Evolutionary conservation across 2,113 vertebrate species (phyloP).

Genomic region (Pristiophorus japonicus): DNA sequence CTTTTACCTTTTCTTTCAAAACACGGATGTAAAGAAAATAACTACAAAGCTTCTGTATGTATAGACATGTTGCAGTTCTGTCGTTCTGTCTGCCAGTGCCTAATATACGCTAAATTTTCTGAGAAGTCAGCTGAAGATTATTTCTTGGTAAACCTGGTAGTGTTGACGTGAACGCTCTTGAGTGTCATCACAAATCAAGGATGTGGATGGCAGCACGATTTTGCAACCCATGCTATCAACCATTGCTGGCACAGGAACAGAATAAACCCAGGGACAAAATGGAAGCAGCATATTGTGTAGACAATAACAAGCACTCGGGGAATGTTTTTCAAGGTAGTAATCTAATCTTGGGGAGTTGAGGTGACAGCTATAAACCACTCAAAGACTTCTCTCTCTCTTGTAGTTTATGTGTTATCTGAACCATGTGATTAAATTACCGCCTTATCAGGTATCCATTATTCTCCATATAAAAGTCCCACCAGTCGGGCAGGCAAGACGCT

Average conservation of each 20-base stretch:
- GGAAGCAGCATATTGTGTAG: background rate
- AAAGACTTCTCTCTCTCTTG: too few species aligned
- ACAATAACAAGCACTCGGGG: background rate
- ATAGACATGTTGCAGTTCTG: background rate
- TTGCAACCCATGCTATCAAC: background rate
- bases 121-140: background rate
- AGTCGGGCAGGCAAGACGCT: too few species aligned
- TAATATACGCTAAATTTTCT: background rate
- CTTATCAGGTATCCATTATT: too few species aligned
- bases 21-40: background rate
- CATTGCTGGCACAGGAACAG: background rate
- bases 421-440: too few species aligned
- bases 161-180: background rate
- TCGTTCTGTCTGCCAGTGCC: background rate
- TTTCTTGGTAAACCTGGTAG: background rate
- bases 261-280: background rate
- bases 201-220: background rate
- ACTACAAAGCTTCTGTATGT: background rate
- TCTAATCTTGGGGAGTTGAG: too few species aligned
- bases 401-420: too few species aligned
- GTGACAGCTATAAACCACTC: too few species aligned
- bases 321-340: too few species aligned
- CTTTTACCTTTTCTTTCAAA: background rate
- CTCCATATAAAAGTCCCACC: too few species aligned
- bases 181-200: background rate